phyloP scores from a whole-genome alignment of 1,140 invertebrate species.

The Mactra quadrangularis region DNA sequence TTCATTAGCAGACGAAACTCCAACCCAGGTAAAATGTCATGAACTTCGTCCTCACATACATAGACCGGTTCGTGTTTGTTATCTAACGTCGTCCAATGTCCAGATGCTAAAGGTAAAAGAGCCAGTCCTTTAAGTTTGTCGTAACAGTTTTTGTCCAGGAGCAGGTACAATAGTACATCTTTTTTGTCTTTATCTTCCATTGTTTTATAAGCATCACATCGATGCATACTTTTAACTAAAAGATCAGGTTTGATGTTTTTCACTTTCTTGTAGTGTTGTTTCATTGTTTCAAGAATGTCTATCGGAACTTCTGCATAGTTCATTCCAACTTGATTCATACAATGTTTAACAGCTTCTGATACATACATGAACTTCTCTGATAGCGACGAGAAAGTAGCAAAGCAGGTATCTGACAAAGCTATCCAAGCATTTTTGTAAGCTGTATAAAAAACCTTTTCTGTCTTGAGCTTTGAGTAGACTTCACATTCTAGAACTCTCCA shows the following conservation, averaged over 20 bases:
- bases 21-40: not conserved
- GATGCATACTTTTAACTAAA: not conserved
- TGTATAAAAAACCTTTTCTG: not conserved
- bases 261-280: not conserved
- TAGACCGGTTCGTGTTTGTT: not conserved
- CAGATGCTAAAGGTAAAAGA: slow-evolving; percentile 29
- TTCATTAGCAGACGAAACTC: not conserved
- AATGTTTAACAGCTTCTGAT: not conserved
- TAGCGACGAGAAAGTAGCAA: slow-evolving; percentile 40
- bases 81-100: slow-evolving; percentile 27
- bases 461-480: not conserved
- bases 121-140: slow-evolving; percentile 31
- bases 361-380: not conserved
- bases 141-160: slow-evolving; percentile 6
- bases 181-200: slow-evolving; percentile 14
- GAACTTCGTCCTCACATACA: slow-evolving; percentile 11
- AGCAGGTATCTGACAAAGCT: not conserved
- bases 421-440: slow-evolving; percentile 12
- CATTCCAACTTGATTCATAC: not conserved
- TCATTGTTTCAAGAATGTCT: slow-evolving; percentile 8
- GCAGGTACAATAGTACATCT: slow-evolving; percentile 6
- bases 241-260: not conserved
- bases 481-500: slow-evolving; percentile 21
- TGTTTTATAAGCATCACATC: slow-evolving; percentile 17
- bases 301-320: not conserved